Base-by-base conservation (phyloP, 2,113 vertebrate species). In the Corythaixoides concolor region DNA sequence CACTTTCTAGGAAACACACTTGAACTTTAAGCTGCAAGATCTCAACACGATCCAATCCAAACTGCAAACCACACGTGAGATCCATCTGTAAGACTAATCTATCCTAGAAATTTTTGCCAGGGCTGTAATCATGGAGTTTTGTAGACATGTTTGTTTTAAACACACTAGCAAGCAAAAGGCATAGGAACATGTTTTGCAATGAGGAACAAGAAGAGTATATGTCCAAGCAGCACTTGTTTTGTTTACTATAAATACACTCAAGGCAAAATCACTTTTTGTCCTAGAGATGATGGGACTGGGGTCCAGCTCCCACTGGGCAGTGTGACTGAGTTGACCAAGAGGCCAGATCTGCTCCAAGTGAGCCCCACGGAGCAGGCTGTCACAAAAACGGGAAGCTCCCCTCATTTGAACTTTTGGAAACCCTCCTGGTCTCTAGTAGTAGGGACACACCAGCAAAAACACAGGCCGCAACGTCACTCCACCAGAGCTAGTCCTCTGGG, bases 1-100 rank as follows among this genome's bases (percentile, higher is more conserved):
- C 14, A 15, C 78, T 85, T 92, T 64, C 70, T 64, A 91, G 39
- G 70, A 93, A 94, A 85, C 15, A 47, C 8, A 64, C 55, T 26
- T 52, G 66, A 94, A 67, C 41, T 58, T 68, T 5, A 55, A 74
- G 52, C 47, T 90, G 32, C 19, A 86, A 95, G 58, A 85, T 28
- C 69, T 89, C 72, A 87, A 67, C 22, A 33, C 11, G 24, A 85
- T 28, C 56, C 56, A 35, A 50, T 17, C 53, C 60, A 32, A 89
- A 77, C 18, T 60, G 10, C 41, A 43, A 43, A 43, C 41, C 41
- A 13, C 75, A 67, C 9, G 6, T 3, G 32, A 89, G 47, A 75
- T n/a, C 23, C 49, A 53, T 55, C 33, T 3, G 3, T 76, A 85
- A 58, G 59, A 53, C 30, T 67, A 27, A 77, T 27, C 41, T 49